Base-by-base conservation (phyloP, 2,113 vertebrate species). In the Tichodroma muraria region DNA sequence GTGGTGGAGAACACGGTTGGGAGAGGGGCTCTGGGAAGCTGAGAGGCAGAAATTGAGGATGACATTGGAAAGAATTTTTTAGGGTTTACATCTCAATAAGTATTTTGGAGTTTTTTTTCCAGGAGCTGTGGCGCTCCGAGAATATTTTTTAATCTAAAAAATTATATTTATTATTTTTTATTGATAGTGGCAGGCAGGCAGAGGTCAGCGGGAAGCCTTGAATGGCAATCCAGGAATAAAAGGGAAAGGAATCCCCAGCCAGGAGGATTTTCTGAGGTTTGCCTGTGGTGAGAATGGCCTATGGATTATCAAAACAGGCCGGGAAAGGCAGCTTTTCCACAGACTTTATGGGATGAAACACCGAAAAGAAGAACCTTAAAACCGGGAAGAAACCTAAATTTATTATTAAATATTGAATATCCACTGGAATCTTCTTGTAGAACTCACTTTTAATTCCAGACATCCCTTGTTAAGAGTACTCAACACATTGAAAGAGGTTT, bases 291-390 rank as follows among this genome's bases (percentile, higher is more conserved):
- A 59, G 56, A 82, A 71, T 15, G 31, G 30, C n/a, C 91, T 53
- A 59, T 31, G 47, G 63, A 68, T 38, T 35, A 50, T 23, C 73
- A 19, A 49, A 90, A 44, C 6, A 70, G 31, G 40, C 25, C 78
- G 28, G 18, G 75, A 81, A 88, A 72, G 23, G 24, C 88, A 86
- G 38, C 31, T 93, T 95, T 96, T 61, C 90, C 71, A 89, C 18
- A 35, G 63, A 28, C 76, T 80, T 95, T 87, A 59, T 24, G 93
- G 85, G 77, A 85, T 84, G 78, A 92, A 95, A 95, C 24, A 93
- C 24, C 15, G 9, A 4, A 6, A 50, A 56, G 60, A 78, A 52
- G 31, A 80, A 38, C 14, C 65, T 92, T 70, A 88, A 95, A 95
- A 89, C 25, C 59, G 85, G 33, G 71, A 38, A 53, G 21, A 33